Conservation (phyloP, 2,888 invertebrate genomes). For the Lithophane semibrunnea region DNA sequence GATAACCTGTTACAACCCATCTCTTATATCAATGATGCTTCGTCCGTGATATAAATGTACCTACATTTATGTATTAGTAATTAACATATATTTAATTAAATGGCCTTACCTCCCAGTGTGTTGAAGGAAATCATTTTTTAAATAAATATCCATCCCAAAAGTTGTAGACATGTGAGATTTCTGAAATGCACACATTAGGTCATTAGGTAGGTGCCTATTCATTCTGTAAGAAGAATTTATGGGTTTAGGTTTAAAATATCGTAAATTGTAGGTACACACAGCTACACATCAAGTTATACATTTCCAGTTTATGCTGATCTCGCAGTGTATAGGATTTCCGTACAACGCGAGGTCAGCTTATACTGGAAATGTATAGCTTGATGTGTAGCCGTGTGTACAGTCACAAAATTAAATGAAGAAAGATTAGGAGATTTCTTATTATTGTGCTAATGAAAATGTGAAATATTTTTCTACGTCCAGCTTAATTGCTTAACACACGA, state of each 20-base stretch:
- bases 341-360: too few species aligned
- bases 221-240: neutral
- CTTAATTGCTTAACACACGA: too few species aligned
- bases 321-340: too few species aligned
- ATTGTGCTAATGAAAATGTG: neutral
- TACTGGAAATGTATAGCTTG: too few species aligned
- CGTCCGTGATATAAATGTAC: too few species aligned
- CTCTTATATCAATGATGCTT: too few species aligned
- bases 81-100: neutral
- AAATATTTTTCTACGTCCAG: neutral
- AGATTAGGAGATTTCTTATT: neutral
- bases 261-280: neutral
- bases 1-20: too few species aligned
- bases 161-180: constrained; percentile 95
- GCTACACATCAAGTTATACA: too few species aligned
- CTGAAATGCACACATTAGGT: constrained; percentile 85
- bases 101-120: constrained; percentile 96
- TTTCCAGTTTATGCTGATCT: too few species aligned
- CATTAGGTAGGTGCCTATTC: neutral
- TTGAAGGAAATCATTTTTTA: constrained; percentile 98
- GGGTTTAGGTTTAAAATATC: neutral
- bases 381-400: too few species aligned
- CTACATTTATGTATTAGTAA: too few species aligned
- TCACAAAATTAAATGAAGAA: neutral
- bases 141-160: constrained; percentile 96